Base-by-base conservation (phyloP, 2,888 invertebrate genomes). In the Lissonota sp. region DNA sequence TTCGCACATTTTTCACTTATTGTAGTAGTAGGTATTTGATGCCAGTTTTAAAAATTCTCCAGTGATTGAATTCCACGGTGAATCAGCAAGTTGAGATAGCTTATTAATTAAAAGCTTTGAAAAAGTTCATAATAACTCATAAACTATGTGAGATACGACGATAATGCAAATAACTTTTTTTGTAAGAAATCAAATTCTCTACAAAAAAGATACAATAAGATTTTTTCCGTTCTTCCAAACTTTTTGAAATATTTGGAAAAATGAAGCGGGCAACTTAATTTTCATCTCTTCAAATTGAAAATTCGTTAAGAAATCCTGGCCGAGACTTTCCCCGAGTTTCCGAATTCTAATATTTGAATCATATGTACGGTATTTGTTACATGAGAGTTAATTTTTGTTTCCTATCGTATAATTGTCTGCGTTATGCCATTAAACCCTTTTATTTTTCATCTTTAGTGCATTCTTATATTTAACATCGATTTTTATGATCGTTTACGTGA, bases 401-500 rank as follows among this genome's bases (percentile, higher is more conserved):
- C 16, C 51, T 51, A 51, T 12, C 55, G 37, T 58, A 57, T 58
- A 16, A 60, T 37, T 39, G 49, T 49, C n/a, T 49, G 49, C 49
- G 0, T 49, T 49, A 49, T 49, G n/a, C n/a, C 49, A 49, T 49
- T n/a, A 49, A 49, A 49, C 49, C 4, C n/a, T 49, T 49, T 10
- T 49, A 49, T 10, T 49, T 49, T 10, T 49, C 49, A n/a, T 49
- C n/a, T 49, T 10, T 12, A 49, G 49, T 49, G 49, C 49, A 49
- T 49, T 49, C 49, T 6, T 49, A 49, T 49, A 10, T 49, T 49
- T 49, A 10, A 49, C n/a, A 49, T 49, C n/a, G 6, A 49, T 49
- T 49, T 49, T 49, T 49, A 49, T 49, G 49, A 49, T 49, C n/a
- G 49, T 49, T 49, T 3, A 49, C 49, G n/a, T 49, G 49, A 49